phyloP scores from a whole-genome alignment of 2,113 vertebrate species.

The Gasterosteus nipponicus region DNA sequence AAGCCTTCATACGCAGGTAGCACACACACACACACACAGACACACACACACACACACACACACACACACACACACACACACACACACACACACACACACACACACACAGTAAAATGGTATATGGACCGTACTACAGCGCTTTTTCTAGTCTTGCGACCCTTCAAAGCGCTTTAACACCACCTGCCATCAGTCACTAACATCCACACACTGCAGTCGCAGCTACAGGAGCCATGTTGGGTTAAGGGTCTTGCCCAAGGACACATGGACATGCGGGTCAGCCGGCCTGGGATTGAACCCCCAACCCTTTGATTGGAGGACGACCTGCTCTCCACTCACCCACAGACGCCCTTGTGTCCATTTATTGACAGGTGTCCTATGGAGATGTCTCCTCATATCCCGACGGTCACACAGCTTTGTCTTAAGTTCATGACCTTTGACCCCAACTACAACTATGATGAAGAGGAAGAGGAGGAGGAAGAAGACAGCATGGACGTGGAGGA shows the following conservation, averaged over 20 bases:
- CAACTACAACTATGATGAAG: slow-evolving; percentile 92
- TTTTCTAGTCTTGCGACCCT: too few relatives aligned
- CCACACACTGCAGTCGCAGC: too few relatives aligned
- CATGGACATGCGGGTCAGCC: too few relatives aligned
- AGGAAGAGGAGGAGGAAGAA: slow-evolving; percentile 83
- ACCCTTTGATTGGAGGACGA: too few relatives aligned
- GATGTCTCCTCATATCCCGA: slow-evolving; percentile 87
- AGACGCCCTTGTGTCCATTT: background rate
- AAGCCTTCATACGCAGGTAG: slow-evolving; percentile 91
- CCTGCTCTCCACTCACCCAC: too few relatives aligned
- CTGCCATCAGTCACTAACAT: too few relatives aligned
- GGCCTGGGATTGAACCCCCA: too few relatives aligned
- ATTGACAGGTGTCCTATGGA: slow-evolving; percentile 90
- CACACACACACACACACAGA: slow-evolving; percentile 40
- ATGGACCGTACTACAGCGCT: too few relatives aligned
- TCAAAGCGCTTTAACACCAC: too few relatives aligned
- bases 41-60: slow-evolving; percentile 21
- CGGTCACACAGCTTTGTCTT: slow-evolving; percentile 88
- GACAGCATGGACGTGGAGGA: slow-evolving; percentile 90
- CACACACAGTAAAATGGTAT: too few relatives aligned
- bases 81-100: slow-evolving; percentile 11
- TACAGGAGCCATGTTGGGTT: background rate
- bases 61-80: slow-evolving; percentile 20
- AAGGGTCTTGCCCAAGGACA: too few relatives aligned
- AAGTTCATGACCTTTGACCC: slow-evolving; percentile 93